Conservation (phyloP, 2,888 invertebrate genomes). For the Actias luna region DNA sequence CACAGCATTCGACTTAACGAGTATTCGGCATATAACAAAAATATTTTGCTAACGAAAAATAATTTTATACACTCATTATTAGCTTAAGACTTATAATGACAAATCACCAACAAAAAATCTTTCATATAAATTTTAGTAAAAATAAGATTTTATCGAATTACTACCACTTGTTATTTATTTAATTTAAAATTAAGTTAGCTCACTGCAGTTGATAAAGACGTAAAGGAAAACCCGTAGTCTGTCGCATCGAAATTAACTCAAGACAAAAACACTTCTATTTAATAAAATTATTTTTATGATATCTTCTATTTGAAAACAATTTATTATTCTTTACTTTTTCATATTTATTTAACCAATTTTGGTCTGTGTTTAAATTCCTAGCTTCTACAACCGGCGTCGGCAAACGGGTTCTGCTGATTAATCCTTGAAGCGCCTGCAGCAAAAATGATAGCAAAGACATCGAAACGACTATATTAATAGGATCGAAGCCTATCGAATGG, state of each 20-base stretch:
- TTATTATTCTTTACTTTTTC: constrained; percentile 48
- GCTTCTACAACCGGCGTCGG: constrained; percentile 70
- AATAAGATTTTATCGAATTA: no score
- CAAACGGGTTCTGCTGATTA: constrained; percentile 57
- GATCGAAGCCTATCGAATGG: constrained; percentile 78
- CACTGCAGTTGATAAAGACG: neutral
- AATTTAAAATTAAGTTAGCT: no score
- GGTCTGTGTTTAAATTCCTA: constrained; percentile 46
- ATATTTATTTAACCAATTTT: constrained; percentile 54
- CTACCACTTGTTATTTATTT: neutral
- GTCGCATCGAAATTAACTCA: neutral
- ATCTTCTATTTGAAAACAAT: constrained; percentile 54
- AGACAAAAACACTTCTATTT: constrained; percentile 22
- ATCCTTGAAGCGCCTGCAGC: constrained; percentile 70
- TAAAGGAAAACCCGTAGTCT: neutral
- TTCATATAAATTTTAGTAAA: no score
- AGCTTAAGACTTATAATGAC: no score
- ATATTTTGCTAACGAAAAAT: no score
- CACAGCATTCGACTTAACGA: no score
- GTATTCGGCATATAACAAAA: no score
- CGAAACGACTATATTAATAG: constrained; percentile 74
- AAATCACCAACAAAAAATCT: no score
- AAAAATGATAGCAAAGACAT: constrained; percentile 72
- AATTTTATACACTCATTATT: no score
- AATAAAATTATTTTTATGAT: constrained; percentile 48